These are phyloP conservation scores for Hydrotaea cyrtoneurina DNA, from an alignment of 2,888 invertebrate species.

Conservation along the genomic window DNA sequence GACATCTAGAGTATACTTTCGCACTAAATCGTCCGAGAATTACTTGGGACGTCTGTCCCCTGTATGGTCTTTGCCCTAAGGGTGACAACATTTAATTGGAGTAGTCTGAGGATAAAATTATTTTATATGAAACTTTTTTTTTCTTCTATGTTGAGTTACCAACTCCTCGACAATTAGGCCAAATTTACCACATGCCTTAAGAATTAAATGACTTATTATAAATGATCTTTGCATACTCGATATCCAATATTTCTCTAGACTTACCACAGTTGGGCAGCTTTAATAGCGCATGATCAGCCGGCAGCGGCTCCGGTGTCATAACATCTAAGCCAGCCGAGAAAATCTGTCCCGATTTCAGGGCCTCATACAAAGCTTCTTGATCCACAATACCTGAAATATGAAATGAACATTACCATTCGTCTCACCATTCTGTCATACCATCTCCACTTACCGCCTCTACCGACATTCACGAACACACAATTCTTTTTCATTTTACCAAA, in stretches of 20 bases:
- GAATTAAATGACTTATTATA: too few species aligned
- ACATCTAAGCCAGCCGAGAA: constrained; percentile 96
- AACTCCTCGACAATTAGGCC: too few species aligned
- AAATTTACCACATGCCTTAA: too few species aligned
- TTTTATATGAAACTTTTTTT: too few species aligned
- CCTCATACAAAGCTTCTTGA: constrained; percentile 89
- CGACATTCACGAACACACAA: constrained; percentile 93
- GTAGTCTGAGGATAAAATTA: too few species aligned
- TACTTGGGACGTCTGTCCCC: too few species aligned
- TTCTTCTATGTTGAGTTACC: too few species aligned
- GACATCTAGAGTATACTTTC: too few species aligned
- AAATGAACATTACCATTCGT: neutral
- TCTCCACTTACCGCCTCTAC: constrained; percentile 84
- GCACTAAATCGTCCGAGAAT: too few species aligned
- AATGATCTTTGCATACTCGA: too few species aligned
- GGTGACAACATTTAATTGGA: too few species aligned
- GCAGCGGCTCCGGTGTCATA: constrained; percentile 94
- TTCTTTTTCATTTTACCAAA: constrained; percentile 93
- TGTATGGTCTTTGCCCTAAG: too few species aligned
- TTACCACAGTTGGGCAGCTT: constrained; percentile 90
- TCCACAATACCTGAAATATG: constrained; percentile 84
- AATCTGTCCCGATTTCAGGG: constrained; percentile 87
- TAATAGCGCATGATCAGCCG: constrained; percentile 88
- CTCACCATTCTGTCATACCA: neutral
- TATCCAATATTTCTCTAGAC: constrained; percentile 14